Conservation (phyloP, 2,888 invertebrate species). For the Axea sp. region DNA sequence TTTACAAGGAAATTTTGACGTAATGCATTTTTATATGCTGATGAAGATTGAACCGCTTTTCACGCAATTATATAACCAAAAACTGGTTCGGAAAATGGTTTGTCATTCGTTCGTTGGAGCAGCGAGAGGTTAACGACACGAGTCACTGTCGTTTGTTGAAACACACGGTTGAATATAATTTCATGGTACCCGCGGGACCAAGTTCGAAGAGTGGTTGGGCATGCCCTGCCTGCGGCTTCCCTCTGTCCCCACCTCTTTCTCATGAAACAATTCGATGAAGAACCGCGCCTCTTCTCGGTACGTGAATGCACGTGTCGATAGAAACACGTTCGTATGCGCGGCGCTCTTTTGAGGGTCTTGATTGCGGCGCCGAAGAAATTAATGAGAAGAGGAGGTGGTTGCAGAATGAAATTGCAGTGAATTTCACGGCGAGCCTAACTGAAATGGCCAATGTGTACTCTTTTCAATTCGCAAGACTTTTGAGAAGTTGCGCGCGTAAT, state of each 20-base stretch:
- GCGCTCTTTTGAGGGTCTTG: conserved; percentile 60
- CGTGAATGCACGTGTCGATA: conserved; percentile 63
- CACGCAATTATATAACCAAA: conserved; percentile 41
- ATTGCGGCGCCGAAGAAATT: conserved; percentile 61
- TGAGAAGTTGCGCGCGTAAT: neutral
- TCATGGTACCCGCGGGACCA: conserved; percentile 66
- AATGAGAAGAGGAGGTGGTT: conserved; percentile 60
- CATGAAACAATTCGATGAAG: conserved; percentile 61
- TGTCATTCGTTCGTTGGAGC: conserved; percentile 62
- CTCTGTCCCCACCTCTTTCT: conserved; percentile 26
- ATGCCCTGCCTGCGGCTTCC: conserved; percentile 58
- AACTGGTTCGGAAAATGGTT: conserved; percentile 73
- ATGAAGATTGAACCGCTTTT: conserved; percentile 19
- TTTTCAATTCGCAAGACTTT: conserved; percentile 38
- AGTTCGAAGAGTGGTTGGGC: conserved; percentile 60
- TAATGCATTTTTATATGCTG: conserved; percentile 10
- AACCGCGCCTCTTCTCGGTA: conserved; percentile 63
- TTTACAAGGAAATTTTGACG: conserved; percentile 28
- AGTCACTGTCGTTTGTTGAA: conserved; percentile 71
- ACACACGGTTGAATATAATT: conserved; percentile 74
- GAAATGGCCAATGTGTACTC: conserved; percentile 19
- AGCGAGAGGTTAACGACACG: conserved; percentile 76
- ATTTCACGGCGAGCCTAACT: conserved; percentile 41
- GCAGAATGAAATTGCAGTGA: conserved; percentile 54
- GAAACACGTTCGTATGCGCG: conserved; percentile 61